Percentiles rank a stretch among this genome's conserved stretches.
phyloP scores from a whole-genome alignment of 2,113 vertebrate genomes.

The Pituophis catenifer region DNA sequence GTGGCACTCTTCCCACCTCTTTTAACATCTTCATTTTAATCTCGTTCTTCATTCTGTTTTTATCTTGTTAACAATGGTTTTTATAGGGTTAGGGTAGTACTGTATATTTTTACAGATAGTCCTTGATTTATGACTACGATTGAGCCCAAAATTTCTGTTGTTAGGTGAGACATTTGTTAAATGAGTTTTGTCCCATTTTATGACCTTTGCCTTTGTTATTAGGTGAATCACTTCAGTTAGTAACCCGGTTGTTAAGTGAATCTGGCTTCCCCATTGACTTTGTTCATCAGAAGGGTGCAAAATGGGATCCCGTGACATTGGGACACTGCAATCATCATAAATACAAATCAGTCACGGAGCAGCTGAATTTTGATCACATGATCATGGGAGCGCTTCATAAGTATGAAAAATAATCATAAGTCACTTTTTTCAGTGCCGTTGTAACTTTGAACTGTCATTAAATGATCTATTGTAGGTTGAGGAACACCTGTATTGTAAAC shows the following conservation, averaged over 20 bases:
- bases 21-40: not conserved
- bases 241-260: too few species aligned
- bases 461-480: not conserved
- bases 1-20: not conserved
- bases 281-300: not conserved
- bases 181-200: too few species aligned
- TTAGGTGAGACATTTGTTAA: too few species aligned
- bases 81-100: not conserved
- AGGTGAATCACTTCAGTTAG: too few species aligned
- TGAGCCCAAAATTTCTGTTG: not conserved
- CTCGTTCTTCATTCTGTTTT: not conserved
- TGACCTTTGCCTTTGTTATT: too few species aligned
- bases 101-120: not conserved
- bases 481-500: too few species aligned
- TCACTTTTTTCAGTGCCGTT: not conserved
- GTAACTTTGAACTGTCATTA: not conserved
- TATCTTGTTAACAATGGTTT: not conserved
- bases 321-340: not conserved
- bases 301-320: not conserved
- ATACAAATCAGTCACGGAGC: not conserved
- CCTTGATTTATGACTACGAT: too few species aligned
- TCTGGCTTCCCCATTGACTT: not conserved
- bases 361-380: not conserved
- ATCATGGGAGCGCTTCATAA: too few species aligned
- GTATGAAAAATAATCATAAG: not conserved